A percentile compares a stretch with the other conserved stretches of the same genome.
Evolutionary conservation across 2,113 vertebrate genomes (phyloP).

Genomic region (Erythrolamprus reginae): DNA sequence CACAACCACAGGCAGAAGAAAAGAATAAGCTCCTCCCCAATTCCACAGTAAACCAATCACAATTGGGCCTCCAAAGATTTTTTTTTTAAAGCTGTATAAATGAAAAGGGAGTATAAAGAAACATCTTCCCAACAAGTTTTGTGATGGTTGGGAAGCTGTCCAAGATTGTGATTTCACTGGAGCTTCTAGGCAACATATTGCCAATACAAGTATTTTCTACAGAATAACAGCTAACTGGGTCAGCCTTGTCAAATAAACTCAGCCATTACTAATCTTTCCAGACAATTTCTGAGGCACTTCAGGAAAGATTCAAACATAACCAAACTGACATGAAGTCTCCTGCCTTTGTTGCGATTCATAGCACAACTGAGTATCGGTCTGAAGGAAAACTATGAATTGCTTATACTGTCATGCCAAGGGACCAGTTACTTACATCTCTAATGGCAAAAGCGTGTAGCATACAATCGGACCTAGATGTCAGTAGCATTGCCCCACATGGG

Average conservation of each 20-base stretch:
- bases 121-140: neutral
- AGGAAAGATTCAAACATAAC: neutral
- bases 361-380: neutral
- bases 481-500: neutral
- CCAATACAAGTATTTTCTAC: neutral
- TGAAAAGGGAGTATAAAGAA: neutral
- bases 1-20: neutral
- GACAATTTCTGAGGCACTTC: neutral
- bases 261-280: neutral
- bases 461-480: neutral
- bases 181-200: neutral
- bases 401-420: neutral
- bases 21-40: too few relatives aligned
- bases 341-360: neutral
- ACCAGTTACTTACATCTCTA: conserved; percentile 1
- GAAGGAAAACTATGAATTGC: neutral
- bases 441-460: neutral
- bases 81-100: neutral
- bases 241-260: neutral
- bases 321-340: neutral
- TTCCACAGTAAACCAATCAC: neutral
- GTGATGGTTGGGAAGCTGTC: neutral
- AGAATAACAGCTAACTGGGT: neutral
- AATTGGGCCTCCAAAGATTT: neutral
- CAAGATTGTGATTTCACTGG: neutral